These are phyloP conservation scores for Phrynosoma platyrhinos DNA, from an alignment of 2,113 vertebrate genomes.

Conservation along the genomic window DNA sequence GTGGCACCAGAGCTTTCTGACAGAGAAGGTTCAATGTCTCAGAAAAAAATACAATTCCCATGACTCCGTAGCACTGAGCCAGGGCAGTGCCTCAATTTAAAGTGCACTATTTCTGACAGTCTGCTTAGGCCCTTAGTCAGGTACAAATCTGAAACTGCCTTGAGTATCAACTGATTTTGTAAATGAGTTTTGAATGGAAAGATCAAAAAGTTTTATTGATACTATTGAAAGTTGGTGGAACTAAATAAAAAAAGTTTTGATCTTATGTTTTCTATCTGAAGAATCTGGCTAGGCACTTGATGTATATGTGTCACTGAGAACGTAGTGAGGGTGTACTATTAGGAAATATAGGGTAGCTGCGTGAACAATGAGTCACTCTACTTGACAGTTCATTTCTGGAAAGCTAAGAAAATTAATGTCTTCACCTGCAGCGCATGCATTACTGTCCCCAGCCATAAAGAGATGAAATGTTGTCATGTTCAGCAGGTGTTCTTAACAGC, in stretches of 20 bases:
- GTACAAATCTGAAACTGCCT: background rate
- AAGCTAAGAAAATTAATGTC: conserved; percentile 67
- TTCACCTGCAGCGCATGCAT: conserved; percentile 52
- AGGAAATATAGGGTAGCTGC: conserved; percentile 23
- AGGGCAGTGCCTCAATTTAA: too few relatives aligned
- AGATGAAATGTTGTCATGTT: conserved; percentile 69
- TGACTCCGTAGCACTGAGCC: too few relatives aligned
- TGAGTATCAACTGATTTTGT: background rate
- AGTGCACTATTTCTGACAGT: too few relatives aligned
- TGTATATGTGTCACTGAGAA: conserved; percentile 32
- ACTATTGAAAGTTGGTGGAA: background rate
- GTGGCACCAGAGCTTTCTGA: too few relatives aligned
- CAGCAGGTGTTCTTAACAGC: conserved; percentile 53
- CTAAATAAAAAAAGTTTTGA: background rate
- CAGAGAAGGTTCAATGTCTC: too few relatives aligned
- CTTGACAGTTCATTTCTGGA: conserved; percentile 69
- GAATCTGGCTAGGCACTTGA: conserved; percentile 19
- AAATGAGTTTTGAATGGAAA: background rate
- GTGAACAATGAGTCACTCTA: conserved; percentile 57
- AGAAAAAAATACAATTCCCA: too few relatives aligned
- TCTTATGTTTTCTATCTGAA: background rate
- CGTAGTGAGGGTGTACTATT: background rate
- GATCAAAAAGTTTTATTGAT: background rate
- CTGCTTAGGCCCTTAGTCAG: too few relatives aligned
- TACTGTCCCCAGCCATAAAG: conserved; percentile 57